Conservation (phyloP, 2,113 vertebrate species). For the Poicephalus gulielmi region DNA sequence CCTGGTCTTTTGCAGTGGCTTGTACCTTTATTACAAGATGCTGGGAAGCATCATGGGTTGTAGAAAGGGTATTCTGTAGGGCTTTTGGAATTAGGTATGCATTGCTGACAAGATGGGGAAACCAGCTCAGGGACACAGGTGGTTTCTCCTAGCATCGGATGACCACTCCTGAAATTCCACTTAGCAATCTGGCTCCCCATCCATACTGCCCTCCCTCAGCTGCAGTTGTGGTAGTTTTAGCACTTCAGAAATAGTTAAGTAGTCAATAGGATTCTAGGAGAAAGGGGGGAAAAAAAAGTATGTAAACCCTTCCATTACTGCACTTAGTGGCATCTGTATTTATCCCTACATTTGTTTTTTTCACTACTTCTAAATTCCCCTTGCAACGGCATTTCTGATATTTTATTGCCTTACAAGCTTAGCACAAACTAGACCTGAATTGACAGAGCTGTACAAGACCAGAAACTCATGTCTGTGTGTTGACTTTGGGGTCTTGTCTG, state of each 20-base stretch:
- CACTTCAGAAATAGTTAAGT: background rate
- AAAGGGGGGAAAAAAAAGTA: rapidly evolving
- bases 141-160: background rate
- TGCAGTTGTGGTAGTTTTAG: background rate
- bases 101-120: too few species aligned
- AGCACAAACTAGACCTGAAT: background rate
- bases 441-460: background rate
- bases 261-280: background rate
- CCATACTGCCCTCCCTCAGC: background rate
- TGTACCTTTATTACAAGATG: background rate
- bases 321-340: background rate
- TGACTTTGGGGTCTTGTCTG: background rate
- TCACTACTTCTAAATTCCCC: background rate
- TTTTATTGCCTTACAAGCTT: background rate
- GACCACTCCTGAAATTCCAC: background rate
- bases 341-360: background rate
- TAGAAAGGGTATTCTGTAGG: background rate
- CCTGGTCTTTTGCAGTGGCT: background rate
- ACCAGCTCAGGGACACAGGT: rapidly evolving
- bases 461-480: background rate
- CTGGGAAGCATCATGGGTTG: background rate
- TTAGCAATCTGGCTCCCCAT: rapidly evolving
- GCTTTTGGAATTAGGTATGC: background rate
- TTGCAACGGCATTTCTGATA: background rate
- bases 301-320: background rate